Conservation (phyloP, 2,888 invertebrate species). For the Leptura quadrifasciata region DNA sequence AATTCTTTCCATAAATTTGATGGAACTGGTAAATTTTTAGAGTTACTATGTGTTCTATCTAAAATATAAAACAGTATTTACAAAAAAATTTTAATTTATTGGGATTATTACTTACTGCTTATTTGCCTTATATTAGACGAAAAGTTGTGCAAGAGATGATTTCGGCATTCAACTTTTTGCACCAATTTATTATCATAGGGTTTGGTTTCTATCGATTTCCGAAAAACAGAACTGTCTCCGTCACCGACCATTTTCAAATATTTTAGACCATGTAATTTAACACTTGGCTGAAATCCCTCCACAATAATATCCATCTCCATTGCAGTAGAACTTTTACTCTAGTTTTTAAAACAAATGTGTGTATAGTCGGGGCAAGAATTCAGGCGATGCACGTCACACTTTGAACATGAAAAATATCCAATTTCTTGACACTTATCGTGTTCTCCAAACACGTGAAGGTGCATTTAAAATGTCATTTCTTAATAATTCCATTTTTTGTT, state of each 20-base stretch:
- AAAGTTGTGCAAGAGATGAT: constrained; percentile 44
- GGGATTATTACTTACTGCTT: constrained; percentile 4
- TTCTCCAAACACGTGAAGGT: constrained; percentile 26
- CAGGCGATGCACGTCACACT: too few species aligned
- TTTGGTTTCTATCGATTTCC: constrained; percentile 56
- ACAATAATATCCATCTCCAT: constrained; percentile 66
- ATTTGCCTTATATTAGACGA: constrained; percentile 30
- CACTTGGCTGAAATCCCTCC: constrained; percentile 63
- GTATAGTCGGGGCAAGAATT: too few species aligned
- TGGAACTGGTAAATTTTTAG: constrained; percentile 20
- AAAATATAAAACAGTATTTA: neutral
- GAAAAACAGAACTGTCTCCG: constrained; percentile 66
- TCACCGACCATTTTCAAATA: constrained; percentile 65
- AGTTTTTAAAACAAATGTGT: constrained; percentile 66
- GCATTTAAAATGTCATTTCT: constrained; percentile 42
- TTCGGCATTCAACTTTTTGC: constrained; percentile 64
- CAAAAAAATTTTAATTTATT: neutral
- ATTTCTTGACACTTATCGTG: constrained; percentile 30
- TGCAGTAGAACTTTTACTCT: constrained; percentile 60
- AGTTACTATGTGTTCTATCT: constrained; percentile 24
- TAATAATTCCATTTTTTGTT: constrained; percentile 30
- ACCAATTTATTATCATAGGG: constrained; percentile 55
- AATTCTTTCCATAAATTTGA: constrained; percentile 13
- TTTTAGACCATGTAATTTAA: constrained; percentile 61
- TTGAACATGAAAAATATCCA: neutral